These are phyloP conservation scores for Phylloscopus trochilus DNA, from an alignment of 2,113 vertebrate species.

Conservation along the genomic window DNA sequence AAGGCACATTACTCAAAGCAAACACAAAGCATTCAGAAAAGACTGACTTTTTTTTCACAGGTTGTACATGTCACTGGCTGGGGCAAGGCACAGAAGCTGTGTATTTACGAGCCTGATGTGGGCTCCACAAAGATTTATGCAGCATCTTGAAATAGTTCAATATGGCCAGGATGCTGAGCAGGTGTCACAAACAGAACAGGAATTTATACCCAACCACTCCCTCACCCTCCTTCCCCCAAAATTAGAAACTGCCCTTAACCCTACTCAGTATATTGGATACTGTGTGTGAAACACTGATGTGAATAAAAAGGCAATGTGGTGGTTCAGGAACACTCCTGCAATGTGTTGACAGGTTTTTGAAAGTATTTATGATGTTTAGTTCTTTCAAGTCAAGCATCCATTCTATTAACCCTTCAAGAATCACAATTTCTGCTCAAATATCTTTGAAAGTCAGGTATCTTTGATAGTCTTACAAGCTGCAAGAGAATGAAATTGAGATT, in stretches of 20 bases:
- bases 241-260: background rate
- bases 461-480: background rate
- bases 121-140: background rate
- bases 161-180: background rate
- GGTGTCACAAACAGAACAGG: background rate
- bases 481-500: background rate
- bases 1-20: background rate
- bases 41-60: background rate
- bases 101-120: background rate
- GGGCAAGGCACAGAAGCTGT: background rate
- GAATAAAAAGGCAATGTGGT: background rate
- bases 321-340: background rate
- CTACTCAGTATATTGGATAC: background rate
- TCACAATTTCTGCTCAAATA: background rate
- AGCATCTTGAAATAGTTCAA: background rate
- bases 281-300: background rate
- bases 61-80: background rate
- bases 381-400: background rate
- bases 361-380: background rate
- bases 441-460: background rate
- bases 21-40: background rate
- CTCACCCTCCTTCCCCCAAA: accelerated
- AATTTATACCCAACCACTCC: background rate
- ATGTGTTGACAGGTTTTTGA: background rate
- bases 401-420: background rate